Evolutionary conservation across 2,113 vertebrate genomes (phyloP), one percentile per base, ranked within the genome.

Genomic region (Edolisoma coerulescens): DNA sequence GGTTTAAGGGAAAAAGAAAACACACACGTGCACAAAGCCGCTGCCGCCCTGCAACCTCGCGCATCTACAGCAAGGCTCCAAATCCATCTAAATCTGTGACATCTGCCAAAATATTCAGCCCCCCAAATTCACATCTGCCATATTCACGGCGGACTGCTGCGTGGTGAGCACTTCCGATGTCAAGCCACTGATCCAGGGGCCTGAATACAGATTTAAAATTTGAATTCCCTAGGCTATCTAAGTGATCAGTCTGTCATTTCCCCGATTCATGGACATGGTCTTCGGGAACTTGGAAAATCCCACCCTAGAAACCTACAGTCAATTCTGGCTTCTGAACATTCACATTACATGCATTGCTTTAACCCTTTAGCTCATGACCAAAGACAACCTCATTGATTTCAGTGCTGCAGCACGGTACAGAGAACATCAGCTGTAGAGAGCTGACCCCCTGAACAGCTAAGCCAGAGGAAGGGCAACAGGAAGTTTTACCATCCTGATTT

Each of bases 1-100:
- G 17, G 30, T 30, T 67, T 39, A 57, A 61, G 20, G 20, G 14
- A 20, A 76, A 27, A 79, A 54, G 15, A 83, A 91, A 56, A n/a
- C 10, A 28, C 27, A 28, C 27, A 35, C 3, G 23, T 30, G 53
- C 41, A 39, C 32, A 76, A 23, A 78, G 45, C 27, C 41, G 15
- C 30, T 5, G 6, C 22, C 12, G 2, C 21, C 5, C 70, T 1
- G 0, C 57, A 79, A 11, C 4, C 18, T 63, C 7, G 1, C 0
- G 1, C n/a, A 39, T 10, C 30, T 53, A 45, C 22, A 86, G 45
- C 33, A 32, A 67, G 30, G 23, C 24, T 87, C 53, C 78, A 4
- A 37, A 1, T 22, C n/a, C n/a, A 12, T 4, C 33, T 19, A 28
- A n/a, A 47, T n/a, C 50, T 18, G 27, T 8, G 24, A 53, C 8